phyloP scores from a whole-genome alignment of 35 echinoderm and acorn worm genomes.

The Ophioderma brevispina region DNA sequence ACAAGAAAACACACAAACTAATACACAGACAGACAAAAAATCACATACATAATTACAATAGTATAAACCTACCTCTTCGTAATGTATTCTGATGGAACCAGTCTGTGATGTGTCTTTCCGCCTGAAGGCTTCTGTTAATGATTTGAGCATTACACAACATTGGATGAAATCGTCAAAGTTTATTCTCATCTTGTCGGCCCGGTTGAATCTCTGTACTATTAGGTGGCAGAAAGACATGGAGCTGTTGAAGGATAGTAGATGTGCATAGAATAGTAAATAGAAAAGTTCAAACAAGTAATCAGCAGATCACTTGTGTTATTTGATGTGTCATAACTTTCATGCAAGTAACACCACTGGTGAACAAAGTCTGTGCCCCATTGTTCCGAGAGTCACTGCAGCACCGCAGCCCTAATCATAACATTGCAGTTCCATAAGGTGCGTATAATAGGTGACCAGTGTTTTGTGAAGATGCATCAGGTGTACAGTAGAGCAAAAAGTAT shows the following conservation, averaged over 20 bases:
- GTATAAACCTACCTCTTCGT: slow-evolving; percentile 90
- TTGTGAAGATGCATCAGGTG: too few species aligned
- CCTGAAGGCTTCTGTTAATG: slow-evolving; percentile 87
- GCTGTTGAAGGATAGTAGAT: slow-evolving; percentile 54
- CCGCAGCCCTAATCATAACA: too few species aligned
- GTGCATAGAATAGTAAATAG: too few species aligned
- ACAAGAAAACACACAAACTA: neutral
- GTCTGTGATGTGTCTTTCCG: slow-evolving; percentile 67
- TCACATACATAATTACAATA: neutral
- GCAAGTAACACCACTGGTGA: too few species aligned
- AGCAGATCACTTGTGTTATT: too few species aligned
- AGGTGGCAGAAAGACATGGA: slow-evolving; percentile 72
- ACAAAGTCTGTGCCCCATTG: too few species aligned
- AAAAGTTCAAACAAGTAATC: too few species aligned
- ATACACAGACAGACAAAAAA: neutral
- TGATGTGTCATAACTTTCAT: too few species aligned
- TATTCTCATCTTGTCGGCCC: slow-evolving; percentile 49
- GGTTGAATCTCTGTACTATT: slow-evolving; percentile 84
- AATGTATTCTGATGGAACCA: slow-evolving; percentile 73
- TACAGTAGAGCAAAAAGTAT: too few species aligned
- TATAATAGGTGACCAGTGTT: too few species aligned
- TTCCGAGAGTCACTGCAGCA: too few species aligned
- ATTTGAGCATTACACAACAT: slow-evolving; percentile 90
- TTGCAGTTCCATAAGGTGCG: too few species aligned
- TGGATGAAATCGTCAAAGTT: slow-evolving; percentile 99